Evolutionary conservation across 92 coral and sea anemone species (phyloP), one percentile per base, ranked within the genome.

Genomic region (Heliopora coerulea): DNA sequence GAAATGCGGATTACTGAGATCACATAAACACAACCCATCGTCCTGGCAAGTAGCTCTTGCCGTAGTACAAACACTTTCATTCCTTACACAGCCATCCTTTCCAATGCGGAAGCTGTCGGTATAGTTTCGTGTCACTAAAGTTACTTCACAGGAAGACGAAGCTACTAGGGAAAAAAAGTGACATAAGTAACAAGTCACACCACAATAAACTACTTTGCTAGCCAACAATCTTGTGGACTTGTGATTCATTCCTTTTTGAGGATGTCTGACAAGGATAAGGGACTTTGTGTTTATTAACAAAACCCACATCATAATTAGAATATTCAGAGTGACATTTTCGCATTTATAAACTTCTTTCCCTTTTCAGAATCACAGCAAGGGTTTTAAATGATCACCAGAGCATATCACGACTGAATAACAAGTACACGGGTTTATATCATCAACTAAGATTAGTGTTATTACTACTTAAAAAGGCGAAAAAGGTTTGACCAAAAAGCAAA

Each of bases 91-190:
- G 20, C 74, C 74, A 67, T 67, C 42, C 26, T 67, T 3, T 0
- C 74, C 74, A 67, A 67, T 37, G 8, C 74, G 74, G 74, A 67
- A 67, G 59, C 74, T 67, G 59, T 67, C 74, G 26, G 74, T 67
- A n/a, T 44, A 40, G 29, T 67, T 49, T 67, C 74, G 58, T 44
- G 32, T 67, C 10, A 67, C 74, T 24, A 27, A 46, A 67, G 19
- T n/a, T 25, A 67, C 74, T 46, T 46, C 37, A 67, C 74, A 67
- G 18, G 12, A 10, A 14, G 42, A 25, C 9, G 13, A 27, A 67
- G 30, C 14, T 25, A 67, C 74, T 44, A n/a, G n/a, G n/a, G n/a
- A n/a, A n/a, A n/a, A n/a, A n/a, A n/a, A n/a, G n/a, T 27, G 34
- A 48, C 1, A 67, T 12, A 25, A 27, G 39, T 44, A 49, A 44